Conservation (phyloP, 2,113 vertebrate species). For the Sylvilagus bachmani region DNA sequence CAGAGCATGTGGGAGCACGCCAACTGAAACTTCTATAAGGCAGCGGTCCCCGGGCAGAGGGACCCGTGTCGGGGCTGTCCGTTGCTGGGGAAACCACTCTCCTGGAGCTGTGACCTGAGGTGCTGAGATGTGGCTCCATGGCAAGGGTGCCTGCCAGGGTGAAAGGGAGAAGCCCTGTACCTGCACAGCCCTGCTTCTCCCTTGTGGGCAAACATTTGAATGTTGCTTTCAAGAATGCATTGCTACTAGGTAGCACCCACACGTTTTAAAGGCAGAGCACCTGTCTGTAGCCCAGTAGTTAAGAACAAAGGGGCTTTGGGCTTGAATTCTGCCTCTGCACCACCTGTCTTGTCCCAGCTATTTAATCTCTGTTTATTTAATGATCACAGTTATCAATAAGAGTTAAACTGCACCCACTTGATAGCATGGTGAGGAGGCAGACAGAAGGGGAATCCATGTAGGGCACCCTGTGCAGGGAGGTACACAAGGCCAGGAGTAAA, state of each 20-base stretch:
- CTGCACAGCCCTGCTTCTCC: rapidly evolving
- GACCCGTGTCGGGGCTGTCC: not conserved
- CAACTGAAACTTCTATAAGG: conserved; percentile 66
- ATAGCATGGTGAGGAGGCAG: not conserved
- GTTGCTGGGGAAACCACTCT: conserved; percentile 56
- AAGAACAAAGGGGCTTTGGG: not conserved
- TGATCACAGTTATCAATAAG: not conserved
- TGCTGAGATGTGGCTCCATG: not conserved
- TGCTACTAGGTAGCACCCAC: not conserved
- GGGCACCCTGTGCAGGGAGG: not conserved
- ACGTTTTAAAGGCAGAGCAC: not conserved
- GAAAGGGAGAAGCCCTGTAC: conserved; percentile 21
- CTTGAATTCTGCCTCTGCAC: not conserved
- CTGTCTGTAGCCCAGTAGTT: not conserved
- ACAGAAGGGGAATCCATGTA: not conserved
- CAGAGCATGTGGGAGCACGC: conserved; percentile 34
- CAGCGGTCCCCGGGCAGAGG: not conserved
- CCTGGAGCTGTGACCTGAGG: conserved; percentile 54
- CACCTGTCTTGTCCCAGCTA: not conserved
- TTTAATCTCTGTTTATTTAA: not conserved
- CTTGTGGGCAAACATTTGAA: rapidly evolving
- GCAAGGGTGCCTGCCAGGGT: not conserved
- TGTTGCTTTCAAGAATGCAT: not conserved
- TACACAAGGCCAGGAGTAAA: not conserved
- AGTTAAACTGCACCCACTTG: not conserved